phyloP scores from a whole-genome alignment of 1,140 invertebrate genomes.

The Trialeurodes vaporariorum region DNA sequence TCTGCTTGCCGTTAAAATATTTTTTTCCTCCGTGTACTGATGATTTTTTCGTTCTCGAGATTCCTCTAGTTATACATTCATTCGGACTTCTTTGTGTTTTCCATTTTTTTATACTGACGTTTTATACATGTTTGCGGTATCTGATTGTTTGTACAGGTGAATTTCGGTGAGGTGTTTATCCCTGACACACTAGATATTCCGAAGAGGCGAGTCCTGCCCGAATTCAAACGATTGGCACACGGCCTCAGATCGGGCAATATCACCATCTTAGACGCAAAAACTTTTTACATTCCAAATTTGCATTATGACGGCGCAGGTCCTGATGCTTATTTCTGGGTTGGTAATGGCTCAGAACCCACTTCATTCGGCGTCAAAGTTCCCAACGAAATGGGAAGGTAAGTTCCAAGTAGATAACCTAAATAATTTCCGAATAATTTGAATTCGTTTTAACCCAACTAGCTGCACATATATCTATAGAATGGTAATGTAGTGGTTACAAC shows the following conservation, averaged over 20 bases:
- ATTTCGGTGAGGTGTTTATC: constrained; percentile 74
- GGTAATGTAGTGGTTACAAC: too few species aligned
- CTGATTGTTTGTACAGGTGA: too few species aligned
- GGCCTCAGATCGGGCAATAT: constrained; percentile 81
- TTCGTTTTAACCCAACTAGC: too few species aligned
- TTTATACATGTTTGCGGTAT: too few species aligned
- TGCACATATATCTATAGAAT: too few species aligned
- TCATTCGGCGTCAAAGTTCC: constrained; percentile 76
- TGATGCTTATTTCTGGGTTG: constrained; percentile 88
- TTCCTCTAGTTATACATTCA: too few species aligned
- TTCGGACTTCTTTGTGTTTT: too few species aligned
- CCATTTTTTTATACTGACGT: too few species aligned
- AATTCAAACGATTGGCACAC: constrained; percentile 74
- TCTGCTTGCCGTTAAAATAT: too few species aligned
- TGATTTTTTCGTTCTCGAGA: too few species aligned
- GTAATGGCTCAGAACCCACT: constrained; percentile 67
- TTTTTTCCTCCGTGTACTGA: too few species aligned
- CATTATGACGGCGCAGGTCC: constrained; percentile 82
- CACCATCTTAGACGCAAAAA: constrained; percentile 79
- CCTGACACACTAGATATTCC: constrained; percentile 59
- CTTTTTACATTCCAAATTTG: constrained; percentile 83
- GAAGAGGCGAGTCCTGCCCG: constrained; percentile 58
- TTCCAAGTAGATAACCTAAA: not conserved
- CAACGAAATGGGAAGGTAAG: constrained; percentile 65
- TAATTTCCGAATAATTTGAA: too few species aligned